These are phyloP conservation scores for Synanthedon myopaeformis DNA, from an alignment of 2,888 invertebrate genomes.

Conservation along the genomic window DNA sequence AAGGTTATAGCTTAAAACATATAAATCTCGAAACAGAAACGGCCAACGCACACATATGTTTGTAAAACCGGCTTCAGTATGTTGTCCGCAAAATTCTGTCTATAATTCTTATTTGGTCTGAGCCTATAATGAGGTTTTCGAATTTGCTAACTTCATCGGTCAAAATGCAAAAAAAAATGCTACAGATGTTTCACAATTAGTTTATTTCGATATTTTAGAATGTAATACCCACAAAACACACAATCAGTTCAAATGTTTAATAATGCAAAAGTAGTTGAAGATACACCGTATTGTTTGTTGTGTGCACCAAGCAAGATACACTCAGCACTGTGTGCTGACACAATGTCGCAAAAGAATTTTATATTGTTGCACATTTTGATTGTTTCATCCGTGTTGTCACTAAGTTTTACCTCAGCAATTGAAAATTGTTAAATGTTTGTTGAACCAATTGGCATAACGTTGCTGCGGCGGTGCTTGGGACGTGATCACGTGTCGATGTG, in stretches of 20 bases:
- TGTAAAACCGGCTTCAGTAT: too few relatives aligned
- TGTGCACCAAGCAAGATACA: constrained; percentile 5
- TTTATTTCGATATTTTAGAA: too few relatives aligned
- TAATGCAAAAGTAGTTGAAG: background rate
- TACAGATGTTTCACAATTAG: background rate
- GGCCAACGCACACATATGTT: too few relatives aligned
- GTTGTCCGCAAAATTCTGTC: too few relatives aligned
- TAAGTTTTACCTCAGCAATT: constrained; percentile 5
- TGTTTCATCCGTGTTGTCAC: constrained; percentile 4
- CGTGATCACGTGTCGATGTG: constrained; percentile 46
- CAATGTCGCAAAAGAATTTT: background rate
- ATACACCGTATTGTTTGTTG: constrained; percentile 1
- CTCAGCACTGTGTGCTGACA: constrained; percentile 3
- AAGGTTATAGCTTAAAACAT: too few relatives aligned
- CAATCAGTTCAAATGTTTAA: too few relatives aligned
- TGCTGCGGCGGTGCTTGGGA: constrained; percentile 30
- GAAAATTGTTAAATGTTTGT: constrained; percentile 12
- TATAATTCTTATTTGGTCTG: too few relatives aligned
- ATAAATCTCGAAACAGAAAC: too few relatives aligned
- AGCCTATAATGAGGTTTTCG: too few relatives aligned
- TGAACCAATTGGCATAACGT: constrained; percentile 6
- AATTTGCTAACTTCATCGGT: too few relatives aligned
- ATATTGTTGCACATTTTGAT: constrained; percentile 2
- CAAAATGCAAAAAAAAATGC: background rate
- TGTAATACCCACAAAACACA: too few relatives aligned